phyloP scores from a whole-genome alignment of 2,797 vertebrate genomes.

The Characodon lateralis region DNA sequence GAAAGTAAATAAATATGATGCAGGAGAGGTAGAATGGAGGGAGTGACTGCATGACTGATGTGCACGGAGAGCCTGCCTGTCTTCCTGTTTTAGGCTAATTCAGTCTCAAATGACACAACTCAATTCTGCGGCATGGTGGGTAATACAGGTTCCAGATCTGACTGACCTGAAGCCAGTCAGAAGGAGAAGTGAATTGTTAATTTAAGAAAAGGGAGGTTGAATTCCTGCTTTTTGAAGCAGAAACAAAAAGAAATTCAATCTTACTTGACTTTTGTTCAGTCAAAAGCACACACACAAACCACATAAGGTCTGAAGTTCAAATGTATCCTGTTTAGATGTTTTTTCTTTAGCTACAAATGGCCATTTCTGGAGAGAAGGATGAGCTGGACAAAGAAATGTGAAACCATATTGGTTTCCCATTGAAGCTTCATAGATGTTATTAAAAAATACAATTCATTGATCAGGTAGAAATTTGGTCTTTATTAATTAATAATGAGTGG shows the following conservation, averaged over 20 bases:
- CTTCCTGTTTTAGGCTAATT: constrained; percentile 2
- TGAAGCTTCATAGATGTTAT: background rate
- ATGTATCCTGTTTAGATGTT: background rate
- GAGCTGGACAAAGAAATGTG: background rate
- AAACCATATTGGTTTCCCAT: background rate
- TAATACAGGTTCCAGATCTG: background rate
- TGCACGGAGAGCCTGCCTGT: background rate
- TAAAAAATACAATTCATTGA: background rate
- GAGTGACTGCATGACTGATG: background rate
- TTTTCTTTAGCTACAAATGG: background rate
- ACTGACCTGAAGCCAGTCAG: background rate
- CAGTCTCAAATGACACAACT: background rate
- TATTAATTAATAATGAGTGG: background rate
- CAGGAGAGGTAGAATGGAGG: background rate
- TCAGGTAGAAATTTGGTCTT: background rate
- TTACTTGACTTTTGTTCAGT: background rate
- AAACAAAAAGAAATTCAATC: background rate
- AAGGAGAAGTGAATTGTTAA: background rate
- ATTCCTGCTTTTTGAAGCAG: background rate
- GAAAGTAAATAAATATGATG: background rate
- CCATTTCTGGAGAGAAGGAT: background rate
- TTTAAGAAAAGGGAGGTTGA: background rate
- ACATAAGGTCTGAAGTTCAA: too few species aligned
- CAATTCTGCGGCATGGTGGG: background rate
- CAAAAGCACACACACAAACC: background rate